Evolutionary conservation across 2,113 vertebrate genomes (phyloP).

Genomic region (Probosciger aterrimus): DNA sequence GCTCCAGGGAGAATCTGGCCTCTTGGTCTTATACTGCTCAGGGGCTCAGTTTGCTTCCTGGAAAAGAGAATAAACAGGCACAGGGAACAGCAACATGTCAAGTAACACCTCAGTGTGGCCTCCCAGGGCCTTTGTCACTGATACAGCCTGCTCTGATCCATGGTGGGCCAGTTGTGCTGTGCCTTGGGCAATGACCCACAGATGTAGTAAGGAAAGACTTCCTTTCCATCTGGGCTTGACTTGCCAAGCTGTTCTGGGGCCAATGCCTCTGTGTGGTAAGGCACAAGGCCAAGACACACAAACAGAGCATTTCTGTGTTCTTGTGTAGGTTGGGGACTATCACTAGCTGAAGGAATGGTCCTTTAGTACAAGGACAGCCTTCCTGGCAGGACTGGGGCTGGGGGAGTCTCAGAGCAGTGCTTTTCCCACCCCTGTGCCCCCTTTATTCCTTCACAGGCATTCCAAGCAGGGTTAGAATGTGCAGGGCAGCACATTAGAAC

Average conservation of each 20-base stretch:
- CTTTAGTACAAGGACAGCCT: not conserved
- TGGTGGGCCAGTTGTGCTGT: not conserved
- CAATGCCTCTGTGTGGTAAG: slow-evolving; percentile 13
- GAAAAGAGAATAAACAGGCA: not conserved
- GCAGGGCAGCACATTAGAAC: not conserved
- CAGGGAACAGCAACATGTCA: not conserved
- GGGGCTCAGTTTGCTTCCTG: not conserved
- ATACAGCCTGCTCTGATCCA: not conserved
- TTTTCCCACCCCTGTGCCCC: not conserved
- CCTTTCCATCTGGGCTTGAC: not conserved
- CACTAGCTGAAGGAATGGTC: not conserved
- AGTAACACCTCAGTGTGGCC: not conserved
- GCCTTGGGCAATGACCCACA: not conserved
- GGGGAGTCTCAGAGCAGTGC: not conserved
- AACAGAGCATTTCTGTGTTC: not conserved
- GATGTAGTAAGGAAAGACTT: not conserved
- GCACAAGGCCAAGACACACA: slow-evolving; percentile 22
- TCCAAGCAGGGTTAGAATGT: not conserved
- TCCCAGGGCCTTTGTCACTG: not conserved
- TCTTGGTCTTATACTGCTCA: not conserved
- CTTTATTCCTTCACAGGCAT: not conserved
- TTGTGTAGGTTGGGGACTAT: not conserved
- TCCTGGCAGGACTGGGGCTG: not conserved
- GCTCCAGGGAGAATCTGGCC: not conserved
- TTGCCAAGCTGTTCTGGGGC: slow-evolving; percentile 22